phyloP scores from a whole-genome alignment of 1,140 invertebrate species.

The Bombus picipes region DNA sequence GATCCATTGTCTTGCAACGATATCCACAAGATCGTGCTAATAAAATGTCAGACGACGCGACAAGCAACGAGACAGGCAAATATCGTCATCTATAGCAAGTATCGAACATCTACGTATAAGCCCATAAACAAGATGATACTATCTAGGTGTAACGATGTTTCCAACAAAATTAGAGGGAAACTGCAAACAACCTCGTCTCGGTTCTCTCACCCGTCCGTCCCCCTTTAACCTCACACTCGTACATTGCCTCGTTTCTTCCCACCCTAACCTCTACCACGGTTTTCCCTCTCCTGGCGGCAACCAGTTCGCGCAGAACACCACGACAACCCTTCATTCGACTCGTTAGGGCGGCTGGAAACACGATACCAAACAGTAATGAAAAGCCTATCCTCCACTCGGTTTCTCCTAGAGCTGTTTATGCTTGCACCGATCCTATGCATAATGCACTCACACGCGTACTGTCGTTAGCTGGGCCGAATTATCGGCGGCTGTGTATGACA shows the following conservation, averaged over 20 bases:
- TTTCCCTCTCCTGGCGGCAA: conserved; percentile 38
- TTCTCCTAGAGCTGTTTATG: conserved; percentile 69
- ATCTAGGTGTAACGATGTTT: conserved; percentile 78
- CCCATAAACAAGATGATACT: conserved; percentile 77
- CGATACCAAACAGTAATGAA: conserved; percentile 77
- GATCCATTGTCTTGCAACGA: too few species aligned
- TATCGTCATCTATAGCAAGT: neutral
- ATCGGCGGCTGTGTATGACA: conserved; percentile 67
- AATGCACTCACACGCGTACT: conserved; percentile 54
- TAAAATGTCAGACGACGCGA: conserved; percentile 62
- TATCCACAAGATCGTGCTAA: conserved; percentile 43
- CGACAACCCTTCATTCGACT: conserved; percentile 76
- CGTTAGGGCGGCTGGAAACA: conserved; percentile 73
- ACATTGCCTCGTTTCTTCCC: neutral
- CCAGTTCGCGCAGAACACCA: conserved; percentile 64
- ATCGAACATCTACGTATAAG: conserved; percentile 74
- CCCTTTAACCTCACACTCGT: conserved; percentile 70
- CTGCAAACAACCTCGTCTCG: conserved; percentile 77
- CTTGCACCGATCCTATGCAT: conserved; percentile 53
- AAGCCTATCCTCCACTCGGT: conserved; percentile 72
- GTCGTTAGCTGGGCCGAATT: conserved; percentile 20
- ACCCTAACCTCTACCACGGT: neutral
- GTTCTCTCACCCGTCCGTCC: conserved; percentile 72
- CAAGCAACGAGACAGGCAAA: neutral
- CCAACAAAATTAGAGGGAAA: conserved; percentile 79